Conservation (phyloP, 2,797 vertebrate genomes). For the Anisognathus igniventris region DNA sequence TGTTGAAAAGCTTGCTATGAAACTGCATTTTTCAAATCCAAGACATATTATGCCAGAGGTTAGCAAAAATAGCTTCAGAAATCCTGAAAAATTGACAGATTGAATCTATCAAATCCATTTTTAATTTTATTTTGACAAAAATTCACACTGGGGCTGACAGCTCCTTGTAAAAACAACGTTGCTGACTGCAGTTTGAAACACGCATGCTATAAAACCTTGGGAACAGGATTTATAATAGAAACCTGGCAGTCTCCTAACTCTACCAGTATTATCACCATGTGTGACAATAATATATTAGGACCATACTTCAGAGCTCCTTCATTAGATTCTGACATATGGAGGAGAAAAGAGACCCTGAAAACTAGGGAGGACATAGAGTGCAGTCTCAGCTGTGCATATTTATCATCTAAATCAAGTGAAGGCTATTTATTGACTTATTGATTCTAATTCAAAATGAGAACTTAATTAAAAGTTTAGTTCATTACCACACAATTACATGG, state of each 20-base stretch:
- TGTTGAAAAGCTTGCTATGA: slow-evolving; percentile 18
- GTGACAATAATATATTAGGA: slow-evolving; percentile 57
- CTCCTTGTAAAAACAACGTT: slow-evolving; percentile 50
- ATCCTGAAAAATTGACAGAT: slow-evolving; percentile 49
- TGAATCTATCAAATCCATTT: slow-evolving; percentile 68
- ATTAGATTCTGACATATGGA: slow-evolving; percentile 54
- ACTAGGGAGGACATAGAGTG: neutral
- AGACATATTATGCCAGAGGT: slow-evolving; percentile 50
- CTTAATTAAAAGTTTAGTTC: slow-evolving; percentile 68
- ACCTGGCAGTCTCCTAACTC: neutral
- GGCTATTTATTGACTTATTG: slow-evolving; percentile 67
- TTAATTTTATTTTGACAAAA: slow-evolving; percentile 65
- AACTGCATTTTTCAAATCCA: slow-evolving; percentile 55
- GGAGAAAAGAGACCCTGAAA: slow-evolving; percentile 41
- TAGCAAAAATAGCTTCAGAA: slow-evolving; percentile 57
- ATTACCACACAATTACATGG: slow-evolving; percentile 59
- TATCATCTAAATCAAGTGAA: slow-evolving; percentile 55
- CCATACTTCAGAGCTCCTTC: slow-evolving; percentile 40
- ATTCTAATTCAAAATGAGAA: slow-evolving; percentile 65
- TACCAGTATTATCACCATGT: slow-evolving; percentile 19
- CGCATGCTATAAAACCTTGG: neutral
- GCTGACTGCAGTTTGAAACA: slow-evolving; percentile 49
- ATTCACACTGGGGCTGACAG: slow-evolving; percentile 50
- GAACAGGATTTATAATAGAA: slow-evolving; percentile 25
- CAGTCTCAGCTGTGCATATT: slow-evolving; percentile 62